Evolutionary conservation across 2,888 invertebrate genomes (phyloP), one percentile per base, ranked within the genome.

Genomic region (Pammene aurita): DNA sequence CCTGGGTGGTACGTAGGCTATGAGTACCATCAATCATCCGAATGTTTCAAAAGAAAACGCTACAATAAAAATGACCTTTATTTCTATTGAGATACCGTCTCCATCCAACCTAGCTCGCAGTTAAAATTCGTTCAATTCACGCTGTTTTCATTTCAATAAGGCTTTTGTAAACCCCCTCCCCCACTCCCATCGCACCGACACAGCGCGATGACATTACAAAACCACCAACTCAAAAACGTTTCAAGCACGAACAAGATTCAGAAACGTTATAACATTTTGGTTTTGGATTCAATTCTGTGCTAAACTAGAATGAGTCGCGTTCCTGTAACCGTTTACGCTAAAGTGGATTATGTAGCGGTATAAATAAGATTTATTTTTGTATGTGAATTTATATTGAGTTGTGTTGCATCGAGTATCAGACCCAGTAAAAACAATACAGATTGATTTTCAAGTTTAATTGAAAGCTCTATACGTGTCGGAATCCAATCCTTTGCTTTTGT

Each of bases 381-480:
- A n/a, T 10, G 26, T 9, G 5, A 9, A n/a, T 26, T n/a, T 26
- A 0, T n/a, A 2, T n/a, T 7, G n/a, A 58, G 18, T 34, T 58
- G n/a, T 10, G 18, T 6, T 11, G 7, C 7, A 14, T 2, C 14
- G 4, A 11, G 5, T 14, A 14, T 42, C 7, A 44, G 18, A 11
- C 10, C 7, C 7, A 4, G n/a, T 46, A 65, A 38, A 66, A 65
- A 57, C 57, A 66, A 50, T 34, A 50, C 56, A 62, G 67, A 63
- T 67, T 67, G 67, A 50, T 62, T 56, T 42, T 67, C 48, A 67
- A 67, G 62, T 67, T 56, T 67, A 67, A 67, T 67, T 67, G 62
- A 62, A 57, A 57, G 18, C 52, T 41, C 50, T 42, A n/a, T n/a
- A 57, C 62, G 62, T 42, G 67, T 50, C 42, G 55, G 56, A 57